These are phyloP conservation scores for Thelaira solivaga DNA, from an alignment of 2,888 invertebrate species.

Conservation along the genomic window DNA sequence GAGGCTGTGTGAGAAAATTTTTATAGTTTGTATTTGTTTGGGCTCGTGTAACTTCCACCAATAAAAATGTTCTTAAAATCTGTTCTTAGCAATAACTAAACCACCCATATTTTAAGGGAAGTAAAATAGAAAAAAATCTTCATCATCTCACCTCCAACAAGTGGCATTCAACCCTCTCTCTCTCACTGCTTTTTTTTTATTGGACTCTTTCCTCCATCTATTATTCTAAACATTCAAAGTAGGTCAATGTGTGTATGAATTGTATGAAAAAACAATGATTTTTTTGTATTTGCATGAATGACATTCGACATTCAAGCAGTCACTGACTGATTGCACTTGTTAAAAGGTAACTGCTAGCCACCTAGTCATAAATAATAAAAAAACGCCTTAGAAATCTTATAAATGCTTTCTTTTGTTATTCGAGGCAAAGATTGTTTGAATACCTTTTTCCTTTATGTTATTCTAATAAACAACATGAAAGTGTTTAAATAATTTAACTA, in stretches of 20 bases:
- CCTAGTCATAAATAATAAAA: neutral
- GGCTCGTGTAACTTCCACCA: too few relatives aligned
- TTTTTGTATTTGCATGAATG: neutral
- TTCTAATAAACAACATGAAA: neutral
- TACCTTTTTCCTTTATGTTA: neutral
- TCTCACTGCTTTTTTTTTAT: neutral
- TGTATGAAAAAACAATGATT: neutral
- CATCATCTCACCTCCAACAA: neutral
- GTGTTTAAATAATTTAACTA: neutral
- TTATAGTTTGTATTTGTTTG: too few relatives aligned
- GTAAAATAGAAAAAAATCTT: too few relatives aligned
- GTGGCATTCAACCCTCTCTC: slow-evolving; percentile 43
- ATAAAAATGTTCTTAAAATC: too few relatives aligned
- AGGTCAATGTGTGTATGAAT: slow-evolving; percentile 53
- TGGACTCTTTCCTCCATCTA: neutral
- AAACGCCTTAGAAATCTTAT: slow-evolving; percentile 46
- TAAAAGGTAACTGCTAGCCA: slow-evolving; percentile 36
- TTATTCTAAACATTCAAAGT: slow-evolving; percentile 12
- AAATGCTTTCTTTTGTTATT: slow-evolving; percentile 39
- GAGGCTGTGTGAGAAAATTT: too few relatives aligned
- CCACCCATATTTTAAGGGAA: too few relatives aligned
- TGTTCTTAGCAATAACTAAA: too few relatives aligned
- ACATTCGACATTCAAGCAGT: slow-evolving; percentile 30
- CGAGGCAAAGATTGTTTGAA: neutral
- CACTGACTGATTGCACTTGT: slow-evolving; percentile 40